Conservation (phyloP, 2,888 invertebrate genomes). For the Rhyacophila evoluta region DNA sequence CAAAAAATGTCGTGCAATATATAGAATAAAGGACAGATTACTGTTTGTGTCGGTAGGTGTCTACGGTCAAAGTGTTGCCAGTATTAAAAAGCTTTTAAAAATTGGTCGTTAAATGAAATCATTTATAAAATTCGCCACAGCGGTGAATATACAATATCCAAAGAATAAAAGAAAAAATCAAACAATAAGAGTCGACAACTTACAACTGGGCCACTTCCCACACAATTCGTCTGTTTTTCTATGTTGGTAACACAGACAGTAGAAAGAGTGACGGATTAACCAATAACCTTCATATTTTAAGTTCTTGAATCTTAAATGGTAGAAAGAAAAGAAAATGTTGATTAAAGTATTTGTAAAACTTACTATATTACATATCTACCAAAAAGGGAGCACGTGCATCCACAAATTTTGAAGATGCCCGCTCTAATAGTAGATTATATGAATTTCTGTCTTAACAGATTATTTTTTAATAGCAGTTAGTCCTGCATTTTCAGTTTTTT, state of each 20-base stretch:
- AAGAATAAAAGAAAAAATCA: not conserved
- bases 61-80: not conserved
- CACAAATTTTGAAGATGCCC: too few relatives aligned
- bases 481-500: too few relatives aligned
- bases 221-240: conserved; percentile 11
- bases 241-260: not conserved
- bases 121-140: conserved; percentile 9
- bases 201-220: conserved; percentile 1
- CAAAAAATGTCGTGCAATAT: not conserved
- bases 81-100: not conserved
- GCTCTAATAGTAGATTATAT: too few relatives aligned
- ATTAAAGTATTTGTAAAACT: too few relatives aligned
- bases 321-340: too few relatives aligned
- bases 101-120: conserved; percentile 11
- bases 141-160: conserved; percentile 1
- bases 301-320: too few relatives aligned
- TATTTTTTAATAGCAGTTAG: too few relatives aligned
- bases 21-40: not conserved
- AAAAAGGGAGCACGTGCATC: too few relatives aligned
- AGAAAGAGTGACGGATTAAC: not conserved
- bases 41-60: not conserved
- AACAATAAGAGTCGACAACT: conserved; percentile 13
- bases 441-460: too few relatives aligned
- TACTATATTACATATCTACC: too few relatives aligned
- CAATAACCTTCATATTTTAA: too few relatives aligned